Evolutionary conservation across 1,140 invertebrate genomes (phyloP), one percentile per base, ranked within the genome.

Genomic region (Heterodera carotae): DNA sequence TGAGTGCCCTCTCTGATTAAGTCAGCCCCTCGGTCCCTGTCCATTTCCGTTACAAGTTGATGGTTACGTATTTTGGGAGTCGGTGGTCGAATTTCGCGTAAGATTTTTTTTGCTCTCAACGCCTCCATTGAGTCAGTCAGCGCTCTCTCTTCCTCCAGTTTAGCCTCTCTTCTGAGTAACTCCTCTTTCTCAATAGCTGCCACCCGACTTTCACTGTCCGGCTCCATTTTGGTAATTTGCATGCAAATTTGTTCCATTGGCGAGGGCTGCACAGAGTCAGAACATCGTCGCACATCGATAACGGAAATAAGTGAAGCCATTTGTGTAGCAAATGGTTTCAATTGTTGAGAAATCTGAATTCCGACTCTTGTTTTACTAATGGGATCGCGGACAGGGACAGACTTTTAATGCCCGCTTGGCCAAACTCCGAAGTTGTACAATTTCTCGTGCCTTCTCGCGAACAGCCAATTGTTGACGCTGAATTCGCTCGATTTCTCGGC

Each of bases 231-330:
- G 2, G 71, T 66, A 18, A 87, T 87, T 75, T 87, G 76, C n/a
- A 74, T 33, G 71, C 85, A 87, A 31, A 87, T 87, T 71, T 84
- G 81, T 66, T 87, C 86, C 85, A 87, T 87, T 43, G 85, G 85
- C n/a, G 85, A 82, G 29, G 75, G 76, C 33, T 82, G 75, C 7
- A 78, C 73, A 22, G 84, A 64, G 33, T 79, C 73, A 15, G 64
- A 59, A 15, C 60, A 76, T 34, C 85, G 77, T 67, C 85, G 66
- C 3, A 53, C 29, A 60, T 85, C 82, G 22, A 84, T 75, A 22
- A 71, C 64, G 48, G 70, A 60, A 66, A 86, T 81, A 15, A 86
- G 75, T n/a, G 80, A 75, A 43, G 83, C 64, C 67, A 84, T 71
- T 48, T 73, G 84, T 15, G 60, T 33, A 0, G 82, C 81, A 66